phyloP scores from a whole-genome alignment of 92 coral and sea anemone genomes.

The Epizoanthus rinbou region DNA sequence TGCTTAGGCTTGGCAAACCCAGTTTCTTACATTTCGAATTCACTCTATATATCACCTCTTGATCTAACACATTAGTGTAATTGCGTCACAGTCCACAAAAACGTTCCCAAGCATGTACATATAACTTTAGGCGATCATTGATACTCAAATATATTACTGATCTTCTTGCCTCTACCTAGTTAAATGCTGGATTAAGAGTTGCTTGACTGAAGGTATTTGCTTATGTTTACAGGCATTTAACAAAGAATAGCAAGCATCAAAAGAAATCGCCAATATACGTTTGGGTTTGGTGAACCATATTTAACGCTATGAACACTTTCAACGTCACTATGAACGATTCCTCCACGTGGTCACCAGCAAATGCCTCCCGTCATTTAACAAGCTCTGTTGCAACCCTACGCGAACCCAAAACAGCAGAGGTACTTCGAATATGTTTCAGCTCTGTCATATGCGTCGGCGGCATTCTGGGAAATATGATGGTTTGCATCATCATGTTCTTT shows the following conservation, averaged over 20 bases:
- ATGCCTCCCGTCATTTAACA: conserved; percentile 1
- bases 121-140: no score
- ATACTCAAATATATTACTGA: no score
- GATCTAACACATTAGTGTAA: no score
- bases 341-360: conserved; percentile 2
- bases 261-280: neutral
- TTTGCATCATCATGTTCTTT: conserved; percentile 64
- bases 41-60: no score
- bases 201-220: no score
- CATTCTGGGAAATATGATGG: conserved; percentile 77
- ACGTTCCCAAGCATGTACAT: no score
- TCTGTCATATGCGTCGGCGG: conserved; percentile 77
- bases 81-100: no score
- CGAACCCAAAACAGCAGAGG: conserved; percentile 67
- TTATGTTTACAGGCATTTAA: neutral
- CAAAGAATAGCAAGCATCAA: neutral
- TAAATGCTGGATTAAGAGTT: no score
- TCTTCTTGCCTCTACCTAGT: no score
- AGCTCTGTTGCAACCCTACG: conserved; percentile 22
- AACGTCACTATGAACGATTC: neutral
- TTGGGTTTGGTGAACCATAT: neutral
- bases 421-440: conserved; percentile 68
- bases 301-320: neutral
- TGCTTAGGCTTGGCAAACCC: no score
- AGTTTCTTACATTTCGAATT: no score